Percentiles rank a stretch among this genome's conserved stretches.
Conservation (phyloP, 2,113 vertebrate species). For the Sciurus niger region DNA sequence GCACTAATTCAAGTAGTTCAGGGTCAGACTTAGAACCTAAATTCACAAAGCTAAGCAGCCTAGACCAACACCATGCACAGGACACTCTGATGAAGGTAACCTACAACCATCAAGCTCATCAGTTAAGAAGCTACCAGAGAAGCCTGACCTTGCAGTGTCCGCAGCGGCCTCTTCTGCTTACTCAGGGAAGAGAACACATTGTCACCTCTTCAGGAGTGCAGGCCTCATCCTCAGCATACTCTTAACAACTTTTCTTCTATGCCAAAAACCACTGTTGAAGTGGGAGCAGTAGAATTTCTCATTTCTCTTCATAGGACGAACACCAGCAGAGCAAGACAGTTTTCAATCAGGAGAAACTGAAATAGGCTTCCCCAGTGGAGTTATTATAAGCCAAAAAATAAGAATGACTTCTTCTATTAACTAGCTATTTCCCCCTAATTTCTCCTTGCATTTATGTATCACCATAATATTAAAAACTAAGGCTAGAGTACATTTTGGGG, state of each 20-base stretch:
- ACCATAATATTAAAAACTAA: not conserved
- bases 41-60: not conserved
- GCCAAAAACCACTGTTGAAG: not conserved
- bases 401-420: not conserved
- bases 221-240: not conserved
- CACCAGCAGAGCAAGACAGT: not conserved
- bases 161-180: not conserved
- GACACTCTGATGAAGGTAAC: not conserved
- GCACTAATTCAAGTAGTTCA: constrained; percentile 1
- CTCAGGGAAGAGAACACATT: not conserved
- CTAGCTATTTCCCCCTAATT: not conserved
- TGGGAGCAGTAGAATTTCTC: not conserved
- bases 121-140: not conserved
- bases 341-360: not conserved
- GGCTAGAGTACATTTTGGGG: not conserved
- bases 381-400: not conserved
- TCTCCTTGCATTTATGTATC: not conserved
- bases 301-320: constrained; percentile 1
- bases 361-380: not conserved
- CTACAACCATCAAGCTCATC: not conserved
- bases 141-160: not conserved
- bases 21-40: constrained; percentile 8
- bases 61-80: not conserved
- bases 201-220: not conserved
- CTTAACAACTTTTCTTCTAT: not conserved